A percentile compares a stretch with the other conserved stretches of the same genome.
phyloP scores from a whole-genome alignment of 2,888 invertebrate species.

The Trachelus troglodyta region DNA sequence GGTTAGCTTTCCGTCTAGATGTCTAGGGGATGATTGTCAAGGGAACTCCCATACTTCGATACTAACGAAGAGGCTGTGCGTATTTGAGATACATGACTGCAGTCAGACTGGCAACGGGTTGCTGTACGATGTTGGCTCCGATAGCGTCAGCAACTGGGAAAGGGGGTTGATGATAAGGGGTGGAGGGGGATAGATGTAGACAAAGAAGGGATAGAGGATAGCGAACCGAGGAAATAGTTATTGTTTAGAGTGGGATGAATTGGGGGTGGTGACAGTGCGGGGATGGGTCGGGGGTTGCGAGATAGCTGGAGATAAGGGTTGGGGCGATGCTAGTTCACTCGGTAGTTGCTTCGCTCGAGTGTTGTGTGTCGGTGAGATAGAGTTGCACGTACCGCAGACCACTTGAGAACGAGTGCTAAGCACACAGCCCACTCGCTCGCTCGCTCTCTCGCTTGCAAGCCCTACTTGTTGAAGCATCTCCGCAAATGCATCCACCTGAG shows the following conservation, averaged over 20 bases:
- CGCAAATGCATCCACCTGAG: constrained; percentile 7
- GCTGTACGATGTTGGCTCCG: not conserved
- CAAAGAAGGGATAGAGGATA: constrained; percentile 1
- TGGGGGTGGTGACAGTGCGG: constrained; percentile 29
- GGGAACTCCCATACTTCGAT: not conserved
- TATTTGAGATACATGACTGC: constrained; percentile 41
- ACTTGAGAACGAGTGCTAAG: constrained; percentile 34
- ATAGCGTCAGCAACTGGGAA: not conserved
- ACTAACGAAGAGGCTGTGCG: constrained; percentile 44
- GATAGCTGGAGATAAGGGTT: constrained; percentile 8
- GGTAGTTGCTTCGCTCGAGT: constrained; percentile 4
- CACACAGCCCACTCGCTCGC: constrained; percentile 17
- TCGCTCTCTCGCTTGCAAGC: constrained; percentile 10
- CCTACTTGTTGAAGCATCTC: constrained; percentile 14
- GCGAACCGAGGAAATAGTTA: constrained; percentile 44
- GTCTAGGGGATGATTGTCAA: not conserved
- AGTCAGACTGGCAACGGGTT: constrained; percentile 23
- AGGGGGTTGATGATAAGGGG: not conserved
- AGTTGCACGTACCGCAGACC: constrained; percentile 37
- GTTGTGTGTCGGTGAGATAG: constrained; percentile 29
- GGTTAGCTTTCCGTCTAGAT: not conserved
- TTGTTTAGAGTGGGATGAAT: constrained; percentile 40
- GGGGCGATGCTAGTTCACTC: constrained; percentile 10
- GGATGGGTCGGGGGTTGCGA: constrained; percentile 29
- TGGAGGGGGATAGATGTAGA: not conserved